These are phyloP conservation scores for Mellilla xanthometata DNA, from an alignment of 2,888 invertebrate species.

Conservation along the genomic window DNA sequence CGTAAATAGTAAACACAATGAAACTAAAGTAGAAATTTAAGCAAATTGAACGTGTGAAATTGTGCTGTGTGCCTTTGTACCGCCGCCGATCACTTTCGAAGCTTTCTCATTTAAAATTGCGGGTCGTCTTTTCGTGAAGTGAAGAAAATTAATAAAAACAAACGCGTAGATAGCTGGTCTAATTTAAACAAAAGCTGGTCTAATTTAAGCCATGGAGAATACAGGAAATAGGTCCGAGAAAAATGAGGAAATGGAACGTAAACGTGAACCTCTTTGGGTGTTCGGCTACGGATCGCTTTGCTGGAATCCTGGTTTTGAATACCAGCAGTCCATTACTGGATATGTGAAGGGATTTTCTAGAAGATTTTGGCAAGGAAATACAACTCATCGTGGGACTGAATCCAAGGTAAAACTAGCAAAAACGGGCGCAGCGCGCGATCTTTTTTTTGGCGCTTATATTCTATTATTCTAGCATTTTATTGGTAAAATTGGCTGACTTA, in stretches of 20 bases:
- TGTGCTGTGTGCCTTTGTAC: no score
- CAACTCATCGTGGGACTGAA: constrained; percentile 89
- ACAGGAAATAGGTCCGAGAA: constrained; percentile 11
- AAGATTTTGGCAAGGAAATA: constrained; percentile 96
- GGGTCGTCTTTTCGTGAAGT: not conserved
- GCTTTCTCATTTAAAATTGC: constrained; percentile 41
- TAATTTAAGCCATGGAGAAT: constrained; percentile 19
- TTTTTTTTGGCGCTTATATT: not conserved
- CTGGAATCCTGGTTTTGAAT: constrained; percentile 97
- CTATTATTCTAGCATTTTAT: no score
- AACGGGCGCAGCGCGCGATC: not conserved
- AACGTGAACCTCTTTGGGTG: constrained; percentile 88
- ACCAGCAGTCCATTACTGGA: constrained; percentile 90
- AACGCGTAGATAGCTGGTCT: not conserved
- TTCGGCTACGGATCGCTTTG: constrained; percentile 98
- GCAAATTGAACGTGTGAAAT: constrained; percentile 44
- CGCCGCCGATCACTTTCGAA: constrained; percentile 41
- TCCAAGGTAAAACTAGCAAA: constrained; percentile 81
- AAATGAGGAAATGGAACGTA: constrained; percentile 24
- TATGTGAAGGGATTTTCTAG: constrained; percentile 90
- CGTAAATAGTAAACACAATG: constrained; percentile 55
- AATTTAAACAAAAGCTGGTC: not conserved
- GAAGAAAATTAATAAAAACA: constrained; percentile 3
- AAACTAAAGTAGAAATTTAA: constrained; percentile 58
- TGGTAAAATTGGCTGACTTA: no score